phyloP scores from a whole-genome alignment of 2,888 invertebrate genomes.

The Iselma pallidipennis region DNA sequence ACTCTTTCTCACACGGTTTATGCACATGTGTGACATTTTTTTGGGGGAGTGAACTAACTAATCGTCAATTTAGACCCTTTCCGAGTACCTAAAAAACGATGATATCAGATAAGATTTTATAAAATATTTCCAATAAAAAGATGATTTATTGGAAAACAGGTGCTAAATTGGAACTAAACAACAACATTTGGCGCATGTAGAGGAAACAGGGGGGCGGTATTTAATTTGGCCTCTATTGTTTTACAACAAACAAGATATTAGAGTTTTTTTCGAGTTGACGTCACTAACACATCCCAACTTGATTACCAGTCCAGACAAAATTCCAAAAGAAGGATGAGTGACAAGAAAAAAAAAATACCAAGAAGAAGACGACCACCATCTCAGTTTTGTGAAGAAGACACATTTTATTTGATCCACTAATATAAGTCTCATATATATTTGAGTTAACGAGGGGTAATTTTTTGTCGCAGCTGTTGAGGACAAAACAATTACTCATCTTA shows the following conservation, averaged over 20 bases:
- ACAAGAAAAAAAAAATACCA: background rate
- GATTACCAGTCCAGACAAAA: background rate
- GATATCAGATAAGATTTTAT: too few relatives aligned
- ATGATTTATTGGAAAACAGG: background rate
- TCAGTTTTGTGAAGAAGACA: too few relatives aligned
- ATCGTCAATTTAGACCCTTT: conserved; percentile 2
- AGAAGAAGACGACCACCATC: background rate
- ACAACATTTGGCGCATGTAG: too few relatives aligned
- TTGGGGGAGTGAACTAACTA: too few relatives aligned
- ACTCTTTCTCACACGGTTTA: conserved; percentile 46
- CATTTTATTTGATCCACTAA: too few relatives aligned
- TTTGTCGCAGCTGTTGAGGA: conserved; percentile 45
- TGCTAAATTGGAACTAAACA: background rate
- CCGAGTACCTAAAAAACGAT: too few relatives aligned
- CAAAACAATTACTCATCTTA: conserved; percentile 45
- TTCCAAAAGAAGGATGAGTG: background rate
- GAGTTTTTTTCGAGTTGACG: background rate
- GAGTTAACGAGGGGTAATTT: conserved; percentile 41
- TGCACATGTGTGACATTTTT: conserved; percentile 43
- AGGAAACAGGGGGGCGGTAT: background rate
- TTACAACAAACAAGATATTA: background rate
- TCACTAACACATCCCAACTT: background rate
- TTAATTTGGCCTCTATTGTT: background rate
- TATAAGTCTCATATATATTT: conserved; percentile 3
- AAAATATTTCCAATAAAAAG: too few relatives aligned